These are phyloP conservation scores for Perizoma affinitatum DNA, from an alignment of 2,888 invertebrate species.

Conservation along the genomic window DNA sequence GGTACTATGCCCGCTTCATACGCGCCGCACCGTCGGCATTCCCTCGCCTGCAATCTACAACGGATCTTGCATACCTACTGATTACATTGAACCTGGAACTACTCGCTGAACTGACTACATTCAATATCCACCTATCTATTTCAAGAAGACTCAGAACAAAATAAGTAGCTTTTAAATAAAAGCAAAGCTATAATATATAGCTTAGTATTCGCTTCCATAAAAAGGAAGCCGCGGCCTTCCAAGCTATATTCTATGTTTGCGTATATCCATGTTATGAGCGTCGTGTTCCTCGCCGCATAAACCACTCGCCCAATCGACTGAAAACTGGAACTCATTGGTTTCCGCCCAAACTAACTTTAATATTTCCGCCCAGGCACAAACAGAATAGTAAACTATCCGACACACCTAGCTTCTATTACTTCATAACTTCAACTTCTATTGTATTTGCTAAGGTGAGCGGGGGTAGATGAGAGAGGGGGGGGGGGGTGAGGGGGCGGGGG, in stretches of 20 bases:
- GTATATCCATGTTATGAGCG: not conserved
- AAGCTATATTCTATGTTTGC: not conserved
- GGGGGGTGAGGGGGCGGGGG: slow-evolving; percentile 35
- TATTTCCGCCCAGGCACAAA: slow-evolving; percentile 28
- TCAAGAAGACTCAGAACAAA: no score
- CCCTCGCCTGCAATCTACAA: slow-evolving; percentile 9
- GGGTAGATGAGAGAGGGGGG: slow-evolving; percentile 30
- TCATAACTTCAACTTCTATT: slow-evolving; percentile 33
- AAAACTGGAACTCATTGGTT: slow-evolving; percentile 18
- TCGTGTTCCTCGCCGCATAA: slow-evolving; percentile 1
- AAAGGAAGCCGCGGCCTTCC: not conserved
- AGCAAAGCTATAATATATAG: no score
- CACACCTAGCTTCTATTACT: slow-evolving; percentile 54
- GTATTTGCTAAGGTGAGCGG: slow-evolving; percentile 34
- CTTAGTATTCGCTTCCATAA: no score
- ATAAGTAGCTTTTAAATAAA: no score
- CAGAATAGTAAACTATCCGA: slow-evolving; percentile 35
- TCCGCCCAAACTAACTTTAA: slow-evolving; percentile 32
- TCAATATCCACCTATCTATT: no score
- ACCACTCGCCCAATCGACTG: slow-evolving; percentile 13
- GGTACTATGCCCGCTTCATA: slow-evolving; percentile 16
- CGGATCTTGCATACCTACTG: slow-evolving; percentile 7
- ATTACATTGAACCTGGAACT: not conserved
- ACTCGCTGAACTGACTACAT: no score
- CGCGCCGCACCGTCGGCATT: slow-evolving; percentile 23